Percentiles rank a stretch among this genome's conserved stretches.
Conservation (phyloP, 2,113 vertebrate genomes). For the Chiloscyllium plagiosum region DNA sequence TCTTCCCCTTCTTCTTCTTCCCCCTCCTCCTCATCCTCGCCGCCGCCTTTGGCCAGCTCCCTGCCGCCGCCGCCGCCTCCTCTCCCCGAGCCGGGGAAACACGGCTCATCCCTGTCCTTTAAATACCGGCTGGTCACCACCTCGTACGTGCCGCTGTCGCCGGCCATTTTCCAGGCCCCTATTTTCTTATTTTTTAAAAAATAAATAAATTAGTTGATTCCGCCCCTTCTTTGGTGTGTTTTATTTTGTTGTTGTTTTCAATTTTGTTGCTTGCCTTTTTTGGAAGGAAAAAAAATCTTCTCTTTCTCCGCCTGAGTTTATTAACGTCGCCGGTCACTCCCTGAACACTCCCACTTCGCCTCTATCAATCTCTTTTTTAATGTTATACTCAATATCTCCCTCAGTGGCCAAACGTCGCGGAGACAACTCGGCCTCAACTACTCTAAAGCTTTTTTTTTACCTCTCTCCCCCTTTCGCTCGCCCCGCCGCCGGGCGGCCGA, state of each 20-base stretch:
- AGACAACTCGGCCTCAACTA: not conserved
- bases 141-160: conserved; percentile 45
- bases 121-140: conserved; percentile 18
- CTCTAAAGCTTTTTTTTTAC: too few species aligned
- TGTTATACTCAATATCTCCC: not conserved
- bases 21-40: conserved; percentile 44
- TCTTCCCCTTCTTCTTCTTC: conserved; percentile 43
- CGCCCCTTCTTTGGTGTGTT: conserved; percentile 31
- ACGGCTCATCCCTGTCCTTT: conserved; percentile 11
- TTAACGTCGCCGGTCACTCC: not conserved
- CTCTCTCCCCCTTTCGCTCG: not conserved
- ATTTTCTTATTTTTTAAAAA: not conserved
- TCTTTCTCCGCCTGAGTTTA: not conserved
- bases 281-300: too few species aligned
- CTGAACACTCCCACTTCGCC: too few species aligned
- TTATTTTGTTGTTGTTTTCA: not conserved
- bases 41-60: not conserved
- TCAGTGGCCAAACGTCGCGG: conserved; percentile 2
- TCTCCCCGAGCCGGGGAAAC: not conserved
- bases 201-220: not conserved
- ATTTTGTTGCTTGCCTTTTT: not conserved
- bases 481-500: not conserved
- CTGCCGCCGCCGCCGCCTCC: not conserved
- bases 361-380: too few species aligned
- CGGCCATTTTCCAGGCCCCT: conserved; percentile 55